phyloP scores from a whole-genome alignment of 2,888 invertebrate species.

The Epinotia bilunana region DNA sequence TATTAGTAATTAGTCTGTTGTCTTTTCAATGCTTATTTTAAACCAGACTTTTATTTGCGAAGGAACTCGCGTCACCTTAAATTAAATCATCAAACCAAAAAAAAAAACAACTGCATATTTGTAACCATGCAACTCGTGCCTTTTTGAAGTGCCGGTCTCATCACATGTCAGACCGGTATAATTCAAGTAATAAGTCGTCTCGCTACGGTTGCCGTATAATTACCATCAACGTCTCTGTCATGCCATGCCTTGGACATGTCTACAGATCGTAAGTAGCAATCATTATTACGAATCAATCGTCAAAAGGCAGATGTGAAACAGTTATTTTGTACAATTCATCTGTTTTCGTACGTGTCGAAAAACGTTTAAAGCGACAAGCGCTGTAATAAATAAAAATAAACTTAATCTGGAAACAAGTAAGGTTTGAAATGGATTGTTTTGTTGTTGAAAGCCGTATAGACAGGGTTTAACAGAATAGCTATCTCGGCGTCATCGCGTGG shows the following conservation, averaged over 20 bases:
- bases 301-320: slow-evolving; percentile 77
- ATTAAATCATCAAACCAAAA: background rate
- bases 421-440: slow-evolving; percentile 49
- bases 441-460: slow-evolving; percentile 52
- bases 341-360: slow-evolving; percentile 55
- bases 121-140: slow-evolving; percentile 52
- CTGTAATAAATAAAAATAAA: slow-evolving; percentile 29
- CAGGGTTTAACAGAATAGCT: slow-evolving; percentile 69
- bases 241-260: slow-evolving; percentile 63
- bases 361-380: slow-evolving; percentile 27
- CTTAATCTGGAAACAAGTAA: slow-evolving; percentile 45
- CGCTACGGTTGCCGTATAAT: slow-evolving; percentile 70
- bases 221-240: slow-evolving; percentile 72
- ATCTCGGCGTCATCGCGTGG: slow-evolving; percentile 60
- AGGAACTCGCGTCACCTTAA: background rate
- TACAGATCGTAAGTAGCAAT: slow-evolving; percentile 72
- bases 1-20: too few relatives aligned
- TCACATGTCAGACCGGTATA: slow-evolving; percentile 63
- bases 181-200: slow-evolving; percentile 70
- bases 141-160: slow-evolving; percentile 44
- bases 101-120: slow-evolving; percentile 3
- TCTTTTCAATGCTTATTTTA: too few relatives aligned
- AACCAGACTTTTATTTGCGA: background rate
- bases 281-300: slow-evolving; percentile 66
- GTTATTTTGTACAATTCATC: slow-evolving; percentile 67